Base-by-base conservation (phyloP, 2,797 vertebrate species). In the Pseudomugil gertrudae region DNA sequence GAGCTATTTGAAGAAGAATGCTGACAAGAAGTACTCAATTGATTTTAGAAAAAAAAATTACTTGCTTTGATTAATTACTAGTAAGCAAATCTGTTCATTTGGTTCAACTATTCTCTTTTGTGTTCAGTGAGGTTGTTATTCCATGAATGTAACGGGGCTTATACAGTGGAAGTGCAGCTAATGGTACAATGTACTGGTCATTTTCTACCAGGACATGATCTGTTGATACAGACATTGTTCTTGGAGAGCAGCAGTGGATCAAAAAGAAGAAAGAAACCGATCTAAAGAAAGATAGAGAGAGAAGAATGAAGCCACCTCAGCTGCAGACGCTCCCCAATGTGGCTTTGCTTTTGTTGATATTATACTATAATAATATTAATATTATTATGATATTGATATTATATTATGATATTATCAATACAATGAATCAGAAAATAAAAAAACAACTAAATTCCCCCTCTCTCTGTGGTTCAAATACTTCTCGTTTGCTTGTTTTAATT, bases 241-340 rank as follows among this genome's bases (percentile, higher is more conserved):
- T 21, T 45, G 6, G 9, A 45, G 40, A 3, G 59, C 9, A 32
- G 54, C 50, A 17, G 52, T 1, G 56, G 50, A 47, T 43, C 56
- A 65, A 67, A 36, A 52, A 59, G 69, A 67, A 35, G 69, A 66
- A 53, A 43, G 40, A 45, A 21, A 9, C 38, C 1, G 17, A 5
- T 5, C 6, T 2, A 45, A 45, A 45, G 3, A 45, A 45, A 45
- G 9, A 9, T 5, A 40, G 15, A 40, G 15, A 3, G 3, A 3
- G 3, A 45, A 45, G 40, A 43, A 43, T n/a, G 40, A 45, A 38
- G 38, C 51, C 47, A 9, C 21, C 33, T 63, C 63, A 48, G 62
- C 48, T 59, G 36, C 52, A 76, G 30, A 63, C 33, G 3, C 30
- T 38, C 21, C 8, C 33, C 66, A 33, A 24, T 48, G 40, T 50